A percentile compares a stretch with the other conserved stretches of the same genome.
phyloP scores from a whole-genome alignment of 2,888 invertebrate species.

The Bursaphelenchus okinawaensis region DNA sequence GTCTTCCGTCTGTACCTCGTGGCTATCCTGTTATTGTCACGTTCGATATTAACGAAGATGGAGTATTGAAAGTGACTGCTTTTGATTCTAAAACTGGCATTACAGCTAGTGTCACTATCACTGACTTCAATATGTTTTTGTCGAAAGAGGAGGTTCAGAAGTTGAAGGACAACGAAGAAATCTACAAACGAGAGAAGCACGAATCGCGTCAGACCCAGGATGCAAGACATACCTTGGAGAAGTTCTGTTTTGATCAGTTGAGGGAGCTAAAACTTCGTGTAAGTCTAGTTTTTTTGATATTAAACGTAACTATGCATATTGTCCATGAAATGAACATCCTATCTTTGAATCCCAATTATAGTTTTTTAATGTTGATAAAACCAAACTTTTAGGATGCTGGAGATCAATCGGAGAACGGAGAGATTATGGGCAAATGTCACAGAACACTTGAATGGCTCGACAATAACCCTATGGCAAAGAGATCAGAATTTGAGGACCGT shows the following conservation, averaged over 20 bases:
- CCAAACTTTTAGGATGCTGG: slow-evolving; percentile 76
- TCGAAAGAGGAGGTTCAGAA: slow-evolving; percentile 83
- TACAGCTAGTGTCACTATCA: slow-evolving; percentile 43
- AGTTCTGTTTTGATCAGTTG: slow-evolving; percentile 42
- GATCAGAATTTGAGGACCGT: slow-evolving; percentile 71
- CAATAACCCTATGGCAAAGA: slow-evolving; percentile 71
- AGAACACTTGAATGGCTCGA: slow-evolving; percentile 74
- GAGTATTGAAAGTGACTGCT: slow-evolving; percentile 54
- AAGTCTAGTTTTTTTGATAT: too few species aligned
- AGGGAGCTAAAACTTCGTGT: too few species aligned
- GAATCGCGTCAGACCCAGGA: slow-evolving; percentile 64
- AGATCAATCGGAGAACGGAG: slow-evolving; percentile 74
- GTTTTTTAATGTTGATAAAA: too few species aligned
- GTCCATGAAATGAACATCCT: too few species aligned
- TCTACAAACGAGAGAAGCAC: slow-evolving; percentile 70
- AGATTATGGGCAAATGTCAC: slow-evolving; percentile 83
- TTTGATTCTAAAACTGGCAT: slow-evolving; percentile 54
- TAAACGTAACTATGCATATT: too few species aligned
- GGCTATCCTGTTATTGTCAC: slow-evolving; percentile 69
- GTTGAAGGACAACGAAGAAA: slow-evolving; percentile 81
- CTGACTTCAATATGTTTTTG: slow-evolving; percentile 70
- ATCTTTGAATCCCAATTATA: too few species aligned
- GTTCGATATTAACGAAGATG: slow-evolving; percentile 59
- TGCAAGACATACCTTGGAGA: slow-evolving; percentile 76
- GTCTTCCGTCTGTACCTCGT: slow-evolving; percentile 87